Conservation (phyloP, 2,888 invertebrate genomes). For the Andrena bicolor region DNA sequence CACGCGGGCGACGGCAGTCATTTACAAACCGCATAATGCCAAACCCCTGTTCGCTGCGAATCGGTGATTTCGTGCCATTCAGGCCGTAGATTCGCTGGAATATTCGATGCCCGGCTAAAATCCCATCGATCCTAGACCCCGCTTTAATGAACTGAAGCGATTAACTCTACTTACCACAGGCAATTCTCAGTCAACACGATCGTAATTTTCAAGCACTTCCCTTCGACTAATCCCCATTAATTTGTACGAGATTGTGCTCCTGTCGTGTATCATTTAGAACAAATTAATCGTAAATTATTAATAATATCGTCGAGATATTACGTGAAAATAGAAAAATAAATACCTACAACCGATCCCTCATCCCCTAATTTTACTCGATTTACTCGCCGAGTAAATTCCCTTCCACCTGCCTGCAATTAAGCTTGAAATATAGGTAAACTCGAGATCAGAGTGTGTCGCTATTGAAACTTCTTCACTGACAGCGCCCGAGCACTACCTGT, state of each 20-base stretch:
- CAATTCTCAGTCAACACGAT: slow-evolving; percentile 53
- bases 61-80: slow-evolving; percentile 68
- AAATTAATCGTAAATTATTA: neutral
- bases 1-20: slow-evolving; percentile 42
- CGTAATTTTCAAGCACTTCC: slow-evolving; percentile 22
- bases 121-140: slow-evolving; percentile 43
- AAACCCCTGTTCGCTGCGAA: slow-evolving; percentile 63
- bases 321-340: too few relatives aligned
- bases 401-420: neutral
- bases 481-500: slow-evolving; percentile 15
- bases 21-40: slow-evolving; percentile 72
- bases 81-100: slow-evolving; percentile 51
- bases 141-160: slow-evolving; percentile 61
- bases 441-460: slow-evolving; percentile 9
- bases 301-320: neutral
- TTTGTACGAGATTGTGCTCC: neutral
- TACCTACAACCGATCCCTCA: too few relatives aligned
- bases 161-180: slow-evolving; percentile 53
- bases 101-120: slow-evolving; percentile 58
- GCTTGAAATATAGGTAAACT: slow-evolving; percentile 2
- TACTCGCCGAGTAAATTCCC: neutral
- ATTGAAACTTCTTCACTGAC: slow-evolving; percentile 18
- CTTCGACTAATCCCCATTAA: slow-evolving; percentile 7
- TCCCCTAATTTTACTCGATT: neutral
- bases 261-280: neutral